Evolutionary conservation across 2,113 vertebrate species (phyloP).

Genomic region (Athene noctua): DNA sequence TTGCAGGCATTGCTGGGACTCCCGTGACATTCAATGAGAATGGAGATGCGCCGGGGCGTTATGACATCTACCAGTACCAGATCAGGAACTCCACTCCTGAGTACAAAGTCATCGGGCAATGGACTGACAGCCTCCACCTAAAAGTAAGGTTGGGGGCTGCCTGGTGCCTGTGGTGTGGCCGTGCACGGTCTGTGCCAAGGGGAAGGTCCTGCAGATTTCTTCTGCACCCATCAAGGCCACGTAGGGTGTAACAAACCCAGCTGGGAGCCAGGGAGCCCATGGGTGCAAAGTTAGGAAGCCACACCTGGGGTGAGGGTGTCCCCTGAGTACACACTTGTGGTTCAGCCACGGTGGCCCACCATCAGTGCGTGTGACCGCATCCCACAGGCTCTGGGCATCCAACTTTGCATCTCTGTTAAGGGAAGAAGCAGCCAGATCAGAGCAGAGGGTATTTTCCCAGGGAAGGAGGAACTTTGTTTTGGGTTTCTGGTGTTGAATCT

Average conservation of each 20-base stretch:
- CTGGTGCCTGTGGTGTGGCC: neutral
- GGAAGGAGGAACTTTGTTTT: neutral
- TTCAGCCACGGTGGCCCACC: neutral
- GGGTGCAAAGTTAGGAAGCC: neutral
- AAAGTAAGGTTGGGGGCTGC: constrained; percentile 75
- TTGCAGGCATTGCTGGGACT: constrained; percentile 88
- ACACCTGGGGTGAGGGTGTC: neutral
- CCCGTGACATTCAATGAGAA: constrained; percentile 94
- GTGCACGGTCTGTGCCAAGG: rapidly evolving
- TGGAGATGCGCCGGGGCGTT: constrained; percentile 90
- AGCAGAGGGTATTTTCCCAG: neutral
- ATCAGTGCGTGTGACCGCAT: rapidly evolving
- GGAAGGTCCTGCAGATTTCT: neutral
- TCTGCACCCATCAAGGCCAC: rapidly evolving
- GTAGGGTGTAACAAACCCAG: neutral
- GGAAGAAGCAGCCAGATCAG: neutral
- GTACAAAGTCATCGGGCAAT: constrained; percentile 92
- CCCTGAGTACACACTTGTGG: neutral
- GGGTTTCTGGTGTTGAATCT: neutral
- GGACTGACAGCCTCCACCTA: constrained; percentile 89
- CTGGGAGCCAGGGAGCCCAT: neutral
- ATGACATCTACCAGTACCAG: constrained; percentile 97
- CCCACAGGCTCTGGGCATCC: rapidly evolving
- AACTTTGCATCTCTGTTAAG: neutral
- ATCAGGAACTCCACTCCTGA: constrained; percentile 82